A percentile compares a stretch with the other conserved stretches of the same genome.
These are phyloP conservation scores for Monomorium pharaonis DNA, from an alignment of 1,140 invertebrate genomes.

Conservation along the genomic window DNA sequence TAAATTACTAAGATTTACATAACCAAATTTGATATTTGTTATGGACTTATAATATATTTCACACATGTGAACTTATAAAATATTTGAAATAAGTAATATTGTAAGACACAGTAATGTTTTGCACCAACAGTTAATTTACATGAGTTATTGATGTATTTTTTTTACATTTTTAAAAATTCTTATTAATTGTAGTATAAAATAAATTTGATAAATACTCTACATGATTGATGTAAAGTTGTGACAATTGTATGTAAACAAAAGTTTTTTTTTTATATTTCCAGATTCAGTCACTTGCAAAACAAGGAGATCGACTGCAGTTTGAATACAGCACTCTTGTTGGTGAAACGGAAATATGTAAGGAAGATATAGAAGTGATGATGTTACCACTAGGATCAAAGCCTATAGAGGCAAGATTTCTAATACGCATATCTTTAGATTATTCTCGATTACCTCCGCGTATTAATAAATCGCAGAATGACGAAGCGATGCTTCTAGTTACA, in stretches of 20 bases:
- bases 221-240: not conserved
- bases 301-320: conserved; percentile 60
- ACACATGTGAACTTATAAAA: too few species aligned
- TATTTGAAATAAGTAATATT: too few species aligned
- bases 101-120: too few species aligned
- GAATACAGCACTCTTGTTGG: conserved; percentile 77
- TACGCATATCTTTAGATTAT: conserved; percentile 78
- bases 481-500: conserved; percentile 75
- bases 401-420: conserved; percentile 76
- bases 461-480: conserved; percentile 61
- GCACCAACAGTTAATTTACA: too few species aligned
- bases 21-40: too few species aligned
- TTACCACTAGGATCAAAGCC: conserved; percentile 66
- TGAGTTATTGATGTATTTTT: too few species aligned
- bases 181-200: too few species aligned
- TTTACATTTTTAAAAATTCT: too few species aligned
- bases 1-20: too few species aligned
- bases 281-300: conserved; percentile 65
- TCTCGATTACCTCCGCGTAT: conserved; percentile 71
- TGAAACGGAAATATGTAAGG: conserved; percentile 60
- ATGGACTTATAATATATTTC: too few species aligned
- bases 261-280: conserved; percentile 13
- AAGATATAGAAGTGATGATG: conserved; percentile 80
- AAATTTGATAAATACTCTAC: not conserved
- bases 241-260: not conserved